These are phyloP conservation scores for Macrophya annulata DNA, from an alignment of 2,888 invertebrate genomes.

Conservation along the genomic window DNA sequence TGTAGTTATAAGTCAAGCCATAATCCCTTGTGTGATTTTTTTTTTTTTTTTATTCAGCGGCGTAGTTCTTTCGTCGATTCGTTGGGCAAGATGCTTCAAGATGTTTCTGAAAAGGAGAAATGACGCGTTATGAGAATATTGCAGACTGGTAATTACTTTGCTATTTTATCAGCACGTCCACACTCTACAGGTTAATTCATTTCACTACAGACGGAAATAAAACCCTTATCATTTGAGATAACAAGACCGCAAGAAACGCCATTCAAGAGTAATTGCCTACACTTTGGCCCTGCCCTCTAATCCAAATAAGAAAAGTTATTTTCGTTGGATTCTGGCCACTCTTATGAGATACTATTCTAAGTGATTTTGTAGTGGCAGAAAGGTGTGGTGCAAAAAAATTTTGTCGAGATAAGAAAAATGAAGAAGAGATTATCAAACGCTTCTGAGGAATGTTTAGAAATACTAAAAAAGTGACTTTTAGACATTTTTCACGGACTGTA, in stretches of 20 bases:
- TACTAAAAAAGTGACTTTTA: neutral
- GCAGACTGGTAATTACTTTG: neutral
- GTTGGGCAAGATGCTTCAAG: neutral
- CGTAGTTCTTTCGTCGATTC: neutral
- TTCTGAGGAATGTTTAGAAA: neutral
- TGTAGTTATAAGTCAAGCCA: constrained; percentile 3
- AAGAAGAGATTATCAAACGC: neutral
- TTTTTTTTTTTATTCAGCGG: neutral
- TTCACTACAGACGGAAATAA: constrained; percentile 2
- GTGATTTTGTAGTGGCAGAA: constrained; percentile 9
- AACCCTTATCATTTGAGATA: constrained; percentile 45
- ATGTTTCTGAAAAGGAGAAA: neutral
- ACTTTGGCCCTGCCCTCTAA: constrained; percentile 42
- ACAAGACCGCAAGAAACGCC: constrained; percentile 11
- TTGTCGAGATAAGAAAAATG: neutral
- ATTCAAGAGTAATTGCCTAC: constrained; percentile 46
- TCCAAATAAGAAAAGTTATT: constrained; percentile 46
- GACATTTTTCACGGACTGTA: neutral
- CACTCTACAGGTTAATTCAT: constrained; percentile 27
- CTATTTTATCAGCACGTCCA: neutral
- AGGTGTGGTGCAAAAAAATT: neutral
- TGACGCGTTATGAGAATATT: neutral
- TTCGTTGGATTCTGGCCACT: constrained; percentile 34
- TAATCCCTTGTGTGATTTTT: neutral
- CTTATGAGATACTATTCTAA: neutral